phyloP scores from a whole-genome alignment of 2,797 vertebrate species.

The Coccyzus lansbergi region DNA sequence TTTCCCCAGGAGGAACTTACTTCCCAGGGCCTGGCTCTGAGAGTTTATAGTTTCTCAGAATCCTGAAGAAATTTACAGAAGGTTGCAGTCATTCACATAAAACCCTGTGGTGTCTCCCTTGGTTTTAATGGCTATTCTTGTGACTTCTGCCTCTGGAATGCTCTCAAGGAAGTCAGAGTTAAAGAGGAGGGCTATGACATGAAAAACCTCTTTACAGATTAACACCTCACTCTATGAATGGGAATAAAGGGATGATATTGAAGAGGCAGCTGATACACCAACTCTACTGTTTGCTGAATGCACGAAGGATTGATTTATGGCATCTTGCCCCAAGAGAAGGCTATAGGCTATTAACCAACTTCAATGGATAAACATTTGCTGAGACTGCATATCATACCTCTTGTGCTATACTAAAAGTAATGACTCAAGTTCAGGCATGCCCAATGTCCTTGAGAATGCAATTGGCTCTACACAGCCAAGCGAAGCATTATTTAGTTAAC shows the following conservation, averaged over 20 bases:
- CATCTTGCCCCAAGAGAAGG: background rate
- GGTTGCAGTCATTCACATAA: background rate
- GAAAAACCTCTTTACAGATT: background rate
- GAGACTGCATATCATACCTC: slow-evolving; percentile 45
- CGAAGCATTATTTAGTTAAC: slow-evolving; percentile 52
- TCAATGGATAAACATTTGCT: slow-evolving; percentile 46
- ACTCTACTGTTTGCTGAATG: background rate
- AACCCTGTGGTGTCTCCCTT: background rate
- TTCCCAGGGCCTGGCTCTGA: background rate
- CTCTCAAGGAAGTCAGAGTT: background rate
- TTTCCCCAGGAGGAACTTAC: background rate
- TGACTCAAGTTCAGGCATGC: slow-evolving; percentile 40
- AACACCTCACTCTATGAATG: background rate
- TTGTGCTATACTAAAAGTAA: slow-evolving; percentile 27
- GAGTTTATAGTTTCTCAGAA: background rate
- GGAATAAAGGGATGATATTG: background rate
- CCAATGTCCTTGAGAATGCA: slow-evolving; percentile 48
- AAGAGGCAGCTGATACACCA: background rate
- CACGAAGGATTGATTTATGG: slow-evolving; percentile 22
- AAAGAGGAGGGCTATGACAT: background rate
- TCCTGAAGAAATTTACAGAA: background rate
- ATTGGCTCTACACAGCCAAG: slow-evolving; percentile 30
- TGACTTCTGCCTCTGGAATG: background rate
- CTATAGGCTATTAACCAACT: slow-evolving; percentile 55
- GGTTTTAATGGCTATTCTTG: background rate